These are phyloP conservation scores for Rousettus madagascariensis DNA, from an alignment of 2,797 vertebrate species.

Conservation along the genomic window DNA sequence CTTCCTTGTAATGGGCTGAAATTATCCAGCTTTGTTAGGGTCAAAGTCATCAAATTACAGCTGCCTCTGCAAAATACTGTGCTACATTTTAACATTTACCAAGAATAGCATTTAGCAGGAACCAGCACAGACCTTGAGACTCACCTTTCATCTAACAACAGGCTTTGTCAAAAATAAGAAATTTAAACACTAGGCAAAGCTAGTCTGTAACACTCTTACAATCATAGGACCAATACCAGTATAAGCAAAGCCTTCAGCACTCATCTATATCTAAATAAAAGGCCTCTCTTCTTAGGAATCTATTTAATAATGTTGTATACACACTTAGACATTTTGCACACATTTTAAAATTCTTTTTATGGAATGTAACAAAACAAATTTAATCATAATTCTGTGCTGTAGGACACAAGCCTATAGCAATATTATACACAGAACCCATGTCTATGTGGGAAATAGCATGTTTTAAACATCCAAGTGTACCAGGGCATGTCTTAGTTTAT, in stretches of 20 bases:
- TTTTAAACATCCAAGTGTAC: background rate
- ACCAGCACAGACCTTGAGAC: too few relatives aligned
- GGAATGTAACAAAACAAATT: background rate
- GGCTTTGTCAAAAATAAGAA: too few relatives aligned
- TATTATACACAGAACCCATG: background rate
- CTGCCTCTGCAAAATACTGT: too few relatives aligned
- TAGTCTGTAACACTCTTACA: background rate
- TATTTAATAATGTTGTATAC: background rate
- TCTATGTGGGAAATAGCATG: background rate
- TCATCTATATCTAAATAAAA: background rate
- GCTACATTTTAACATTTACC: too few relatives aligned
- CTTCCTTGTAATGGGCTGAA: too few relatives aligned
- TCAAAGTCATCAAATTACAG: too few relatives aligned
- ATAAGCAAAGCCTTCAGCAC: background rate
- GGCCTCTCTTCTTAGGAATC: background rate
- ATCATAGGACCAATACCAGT: background rate
- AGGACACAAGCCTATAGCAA: background rate
- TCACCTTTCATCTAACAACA: too few relatives aligned
- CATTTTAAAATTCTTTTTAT: background rate
- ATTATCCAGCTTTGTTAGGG: too few relatives aligned
- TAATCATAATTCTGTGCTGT: background rate
- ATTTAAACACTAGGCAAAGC: background rate
- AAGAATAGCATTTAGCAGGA: too few relatives aligned
- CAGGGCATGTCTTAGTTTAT: background rate
- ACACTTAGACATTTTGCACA: background rate